These are phyloP conservation scores for Apantesis nais DNA, from an alignment of 2,888 invertebrate species.

Conservation along the genomic window DNA sequence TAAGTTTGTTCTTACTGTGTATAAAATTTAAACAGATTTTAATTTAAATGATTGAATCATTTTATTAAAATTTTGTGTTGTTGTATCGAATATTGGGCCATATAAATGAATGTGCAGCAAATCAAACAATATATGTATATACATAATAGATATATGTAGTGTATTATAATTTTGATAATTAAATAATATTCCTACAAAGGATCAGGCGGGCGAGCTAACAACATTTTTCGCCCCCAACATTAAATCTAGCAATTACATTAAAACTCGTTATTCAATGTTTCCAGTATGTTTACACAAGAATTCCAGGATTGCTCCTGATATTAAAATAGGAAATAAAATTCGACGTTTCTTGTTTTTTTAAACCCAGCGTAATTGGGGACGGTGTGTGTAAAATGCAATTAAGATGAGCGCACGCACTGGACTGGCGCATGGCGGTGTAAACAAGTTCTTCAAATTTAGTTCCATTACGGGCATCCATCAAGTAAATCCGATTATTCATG, in stretches of 20 bases:
- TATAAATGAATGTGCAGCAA: too few relatives aligned
- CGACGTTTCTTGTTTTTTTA: slow-evolving; percentile 17
- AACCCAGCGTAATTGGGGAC: neutral
- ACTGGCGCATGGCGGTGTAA: neutral
- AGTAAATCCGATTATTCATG: neutral
- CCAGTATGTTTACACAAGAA: slow-evolving; percentile 18
- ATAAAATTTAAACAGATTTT: too few relatives aligned
- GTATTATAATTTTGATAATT: too few relatives aligned
- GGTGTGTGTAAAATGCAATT: slow-evolving; percentile 18
- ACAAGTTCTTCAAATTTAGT: slow-evolving; percentile 6
- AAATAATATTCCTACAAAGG: too few relatives aligned
- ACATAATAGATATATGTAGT: too few relatives aligned
- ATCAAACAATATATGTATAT: too few relatives aligned
- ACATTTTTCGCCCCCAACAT: neutral
- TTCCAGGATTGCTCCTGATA: slow-evolving; percentile 20
- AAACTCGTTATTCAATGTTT: slow-evolving; percentile 13
- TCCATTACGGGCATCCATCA: neutral
- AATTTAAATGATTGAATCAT: too few relatives aligned
- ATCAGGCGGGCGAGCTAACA: too few relatives aligned
- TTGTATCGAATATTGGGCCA: too few relatives aligned
- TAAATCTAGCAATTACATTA: slow-evolving; percentile 7
- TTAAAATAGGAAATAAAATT: slow-evolving; percentile 34
- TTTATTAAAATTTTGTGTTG: too few relatives aligned
- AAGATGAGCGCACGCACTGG: slow-evolving; percentile 7
- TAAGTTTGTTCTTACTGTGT: too few relatives aligned